A percentile compares a stretch with the other conserved stretches of the same genome.
Conservation (phyloP, 2,797 vertebrate species). For the Sebastes minor region DNA sequence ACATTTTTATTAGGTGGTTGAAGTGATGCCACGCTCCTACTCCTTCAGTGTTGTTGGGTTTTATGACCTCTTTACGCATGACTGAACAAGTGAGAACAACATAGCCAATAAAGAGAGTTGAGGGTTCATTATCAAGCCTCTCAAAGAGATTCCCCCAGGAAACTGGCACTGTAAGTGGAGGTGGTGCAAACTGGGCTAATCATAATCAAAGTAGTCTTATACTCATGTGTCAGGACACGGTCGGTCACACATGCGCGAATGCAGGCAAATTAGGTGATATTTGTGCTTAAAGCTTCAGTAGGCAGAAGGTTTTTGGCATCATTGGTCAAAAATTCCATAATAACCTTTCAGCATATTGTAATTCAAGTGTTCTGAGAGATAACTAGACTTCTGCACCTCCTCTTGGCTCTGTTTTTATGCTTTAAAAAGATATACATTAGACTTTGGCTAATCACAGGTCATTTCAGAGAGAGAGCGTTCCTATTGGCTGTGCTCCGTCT, state of each 20-base stretch:
- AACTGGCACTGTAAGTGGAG: neutral
- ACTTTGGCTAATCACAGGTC: too few relatives aligned
- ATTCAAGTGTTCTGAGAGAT: too few relatives aligned
- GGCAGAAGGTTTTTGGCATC: too few relatives aligned
- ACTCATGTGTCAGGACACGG: neutral
- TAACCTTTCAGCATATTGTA: too few relatives aligned
- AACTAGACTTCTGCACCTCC: too few relatives aligned
- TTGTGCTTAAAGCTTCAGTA: neutral
- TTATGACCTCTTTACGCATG: neutral
- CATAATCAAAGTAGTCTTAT: neutral
- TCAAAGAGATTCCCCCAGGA: slow-evolving; percentile 5
- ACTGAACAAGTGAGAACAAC: slow-evolving; percentile 11
- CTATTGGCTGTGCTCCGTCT: too few relatives aligned
- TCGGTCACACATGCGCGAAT: neutral
- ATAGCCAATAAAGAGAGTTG: slow-evolving; percentile 2
- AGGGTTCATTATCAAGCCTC: slow-evolving; percentile 8
- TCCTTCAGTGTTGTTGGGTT: slow-evolving; percentile 3
- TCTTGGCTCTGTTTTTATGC: too few relatives aligned
- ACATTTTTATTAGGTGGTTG: slow-evolving; percentile 13
- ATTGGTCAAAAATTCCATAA: too few relatives aligned
- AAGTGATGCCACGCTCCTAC: neutral
- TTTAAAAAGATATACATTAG: fast-evolving
- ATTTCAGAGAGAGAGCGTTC: too few relatives aligned
- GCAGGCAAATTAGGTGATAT: neutral
- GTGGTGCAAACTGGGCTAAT: neutral